Percentiles rank a stretch among this genome's conserved stretches.
Conservation (phyloP, 1,140 invertebrate genomes). For the Drosophila dunni region DNA sequence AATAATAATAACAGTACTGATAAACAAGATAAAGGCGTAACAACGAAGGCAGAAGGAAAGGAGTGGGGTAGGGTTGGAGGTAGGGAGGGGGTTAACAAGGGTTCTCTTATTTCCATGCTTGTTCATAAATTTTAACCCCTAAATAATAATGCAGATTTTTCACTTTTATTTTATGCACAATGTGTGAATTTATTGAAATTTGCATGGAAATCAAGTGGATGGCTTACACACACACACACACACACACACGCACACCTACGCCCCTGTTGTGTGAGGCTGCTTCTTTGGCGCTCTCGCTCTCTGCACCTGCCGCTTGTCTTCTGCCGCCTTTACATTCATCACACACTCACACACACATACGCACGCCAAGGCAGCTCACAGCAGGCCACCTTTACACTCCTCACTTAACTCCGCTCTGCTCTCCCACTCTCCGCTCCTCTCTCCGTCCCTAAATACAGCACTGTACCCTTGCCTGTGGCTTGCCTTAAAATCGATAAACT, state of each 20-base stretch:
- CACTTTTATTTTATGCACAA: slow-evolving; percentile 41
- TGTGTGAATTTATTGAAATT: slow-evolving; percentile 67
- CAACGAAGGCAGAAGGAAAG: slow-evolving; percentile 12
- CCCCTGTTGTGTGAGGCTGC: neutral
- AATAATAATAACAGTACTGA: neutral
- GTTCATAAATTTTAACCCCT: slow-evolving; percentile 63
- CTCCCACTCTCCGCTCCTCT: neutral
- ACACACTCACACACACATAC: slow-evolving; percentile 16
- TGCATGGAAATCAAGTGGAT: slow-evolving; percentile 37
- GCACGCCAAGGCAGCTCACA: slow-evolving; percentile 7
- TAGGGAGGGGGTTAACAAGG: neutral
- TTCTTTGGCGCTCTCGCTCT: slow-evolving; percentile 21
- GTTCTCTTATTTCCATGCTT: too few relatives aligned
- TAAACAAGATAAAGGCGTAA: slow-evolving; percentile 77
- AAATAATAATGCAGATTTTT: slow-evolving; percentile 70
- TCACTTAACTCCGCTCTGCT: neutral
- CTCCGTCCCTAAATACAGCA: slow-evolving; percentile 1
- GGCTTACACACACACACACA: neutral
- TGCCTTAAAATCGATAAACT: slow-evolving; percentile 83
- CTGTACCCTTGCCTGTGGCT: slow-evolving; percentile 57
- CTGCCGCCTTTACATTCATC: slow-evolving; percentile 11
- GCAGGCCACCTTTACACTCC: slow-evolving; percentile 9
- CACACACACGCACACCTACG: neutral
- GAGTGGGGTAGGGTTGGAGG: neutral
- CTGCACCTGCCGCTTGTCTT: neutral